A percentile compares a stretch with the other conserved stretches of the same genome.
Evolutionary conservation across 2,797 vertebrate genomes (phyloP).

Genomic region (Coracias cyanogaster): DNA sequence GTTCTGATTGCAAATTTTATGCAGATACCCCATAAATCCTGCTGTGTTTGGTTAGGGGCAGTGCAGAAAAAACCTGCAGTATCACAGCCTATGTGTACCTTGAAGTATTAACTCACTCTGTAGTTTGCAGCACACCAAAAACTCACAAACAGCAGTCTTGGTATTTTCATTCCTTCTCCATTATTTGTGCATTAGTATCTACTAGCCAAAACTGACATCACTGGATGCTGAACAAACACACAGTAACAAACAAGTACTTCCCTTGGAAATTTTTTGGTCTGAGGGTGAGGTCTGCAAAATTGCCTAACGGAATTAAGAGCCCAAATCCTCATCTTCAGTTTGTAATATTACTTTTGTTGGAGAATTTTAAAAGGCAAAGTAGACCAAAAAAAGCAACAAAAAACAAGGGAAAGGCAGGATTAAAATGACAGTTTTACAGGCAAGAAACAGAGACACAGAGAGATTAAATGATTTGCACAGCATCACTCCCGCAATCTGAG

Average conservation of each 20-base stretch:
- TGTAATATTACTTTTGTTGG: not conserved
- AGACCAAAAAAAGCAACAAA: not conserved
- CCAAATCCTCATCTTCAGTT: not conserved
- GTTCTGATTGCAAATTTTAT: conserved; percentile 44
- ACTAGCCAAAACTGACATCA: not conserved
- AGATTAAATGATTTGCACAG: not conserved
- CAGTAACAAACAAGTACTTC: not conserved
- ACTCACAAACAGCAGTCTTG: not conserved
- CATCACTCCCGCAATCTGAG: not conserved
- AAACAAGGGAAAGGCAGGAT: not conserved
- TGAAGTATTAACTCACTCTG: not conserved
- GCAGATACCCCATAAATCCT: conserved; percentile 1
- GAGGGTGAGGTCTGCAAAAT: not conserved
- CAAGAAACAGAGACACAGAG: not conserved
- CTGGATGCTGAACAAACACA: not conserved
- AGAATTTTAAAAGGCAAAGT: not conserved
- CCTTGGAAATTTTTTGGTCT: not conserved
- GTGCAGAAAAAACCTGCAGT: not conserved
- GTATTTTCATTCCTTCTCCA: not conserved
- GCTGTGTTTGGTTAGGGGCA: not conserved
- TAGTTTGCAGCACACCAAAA: not conserved
- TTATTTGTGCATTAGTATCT: not conserved
- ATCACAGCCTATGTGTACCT: not conserved
- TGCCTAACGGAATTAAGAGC: not conserved
- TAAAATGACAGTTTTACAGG: not conserved